Evolutionary conservation across 2,797 vertebrate genomes (phyloP).

Genomic region (Carduelis carduelis): DNA sequence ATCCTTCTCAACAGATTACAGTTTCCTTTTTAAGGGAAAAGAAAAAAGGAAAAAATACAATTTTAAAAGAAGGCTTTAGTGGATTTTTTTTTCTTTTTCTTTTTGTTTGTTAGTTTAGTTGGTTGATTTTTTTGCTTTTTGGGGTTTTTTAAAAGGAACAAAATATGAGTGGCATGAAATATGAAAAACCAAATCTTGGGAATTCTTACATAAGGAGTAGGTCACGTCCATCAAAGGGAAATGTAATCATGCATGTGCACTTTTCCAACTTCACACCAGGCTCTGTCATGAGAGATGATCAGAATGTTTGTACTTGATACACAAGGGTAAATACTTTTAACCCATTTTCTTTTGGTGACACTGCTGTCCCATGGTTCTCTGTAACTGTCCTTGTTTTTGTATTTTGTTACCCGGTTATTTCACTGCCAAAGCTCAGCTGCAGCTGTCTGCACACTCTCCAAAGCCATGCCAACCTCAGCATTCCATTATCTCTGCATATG

Average conservation of each 20-base stretch:
- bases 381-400: neutral
- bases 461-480: neutral
- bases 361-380: neutral
- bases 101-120: neutral
- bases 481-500: neutral
- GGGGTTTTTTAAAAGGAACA: accelerated
- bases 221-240: neutral
- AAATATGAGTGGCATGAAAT: neutral
- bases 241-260: neutral
- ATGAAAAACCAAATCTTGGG: neutral
- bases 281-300: neutral
- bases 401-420: neutral
- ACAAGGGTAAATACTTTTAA: neutral
- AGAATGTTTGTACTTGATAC: neutral
- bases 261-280: neutral
- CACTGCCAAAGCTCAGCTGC: neutral
- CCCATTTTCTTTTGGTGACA: neutral
- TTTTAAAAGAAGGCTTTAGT: neutral
- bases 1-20: neutral
- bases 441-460: neutral
- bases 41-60: neutral
- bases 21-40: neutral
- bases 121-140: neutral
- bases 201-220: neutral
- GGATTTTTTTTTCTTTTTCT: neutral